Conservation (phyloP, 2,113 vertebrate species). For the Naja naja region DNA sequence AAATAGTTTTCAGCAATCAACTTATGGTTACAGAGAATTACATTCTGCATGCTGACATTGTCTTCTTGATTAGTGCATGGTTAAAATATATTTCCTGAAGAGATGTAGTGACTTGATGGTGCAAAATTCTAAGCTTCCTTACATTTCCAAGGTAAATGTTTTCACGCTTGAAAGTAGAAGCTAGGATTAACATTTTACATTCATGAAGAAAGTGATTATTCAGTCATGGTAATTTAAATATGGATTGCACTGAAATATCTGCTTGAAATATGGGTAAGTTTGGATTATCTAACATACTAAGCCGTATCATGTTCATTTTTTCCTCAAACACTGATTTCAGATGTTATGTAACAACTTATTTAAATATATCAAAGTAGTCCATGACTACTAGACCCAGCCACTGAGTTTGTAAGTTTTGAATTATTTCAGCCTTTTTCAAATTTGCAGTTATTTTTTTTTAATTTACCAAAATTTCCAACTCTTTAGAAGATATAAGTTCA, state of each 20-base stretch:
- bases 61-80: neutral
- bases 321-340: neutral
- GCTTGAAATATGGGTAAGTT: neutral
- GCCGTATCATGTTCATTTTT: neutral
- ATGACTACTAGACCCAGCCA: neutral
- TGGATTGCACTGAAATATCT: neutral
- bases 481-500: neutral
- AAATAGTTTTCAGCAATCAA: neutral
- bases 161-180: neutral
- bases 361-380: neutral
- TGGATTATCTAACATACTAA: neutral
- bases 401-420: neutral
- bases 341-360: neutral
- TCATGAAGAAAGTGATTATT: neutral
- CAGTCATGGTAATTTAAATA: neutral
- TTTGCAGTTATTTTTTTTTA: neutral
- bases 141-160: neutral
- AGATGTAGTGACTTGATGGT: neutral
- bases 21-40: neutral
- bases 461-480: neutral
- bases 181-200: neutral
- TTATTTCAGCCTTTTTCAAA: neutral
- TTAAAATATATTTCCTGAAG: constrained; percentile 1
- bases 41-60: neutral
- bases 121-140: neutral